A percentile compares a stretch with the other conserved stretches of the same genome.
phyloP scores from a whole-genome alignment of 2,113 vertebrate species.

The Progne subis region DNA sequence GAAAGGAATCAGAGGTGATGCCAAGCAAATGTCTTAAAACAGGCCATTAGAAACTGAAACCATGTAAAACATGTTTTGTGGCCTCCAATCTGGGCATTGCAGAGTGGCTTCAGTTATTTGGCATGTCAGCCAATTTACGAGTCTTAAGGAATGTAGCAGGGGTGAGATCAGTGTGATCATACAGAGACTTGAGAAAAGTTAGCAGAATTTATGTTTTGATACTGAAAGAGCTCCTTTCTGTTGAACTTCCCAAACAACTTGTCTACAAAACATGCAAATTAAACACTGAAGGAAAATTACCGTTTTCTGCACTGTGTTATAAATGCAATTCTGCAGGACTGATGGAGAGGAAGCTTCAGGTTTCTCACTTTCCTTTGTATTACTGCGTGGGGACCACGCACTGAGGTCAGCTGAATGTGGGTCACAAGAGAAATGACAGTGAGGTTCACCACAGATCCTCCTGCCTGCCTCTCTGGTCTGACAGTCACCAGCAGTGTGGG shows the following conservation, averaged over 20 bases:
- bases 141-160: not conserved
- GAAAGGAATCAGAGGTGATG: not conserved
- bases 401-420: not conserved
- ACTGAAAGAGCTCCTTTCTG: not conserved
- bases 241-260: not conserved
- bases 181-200: not conserved
- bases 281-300: not conserved
- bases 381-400: not conserved
- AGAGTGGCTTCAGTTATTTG: not conserved
- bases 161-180: not conserved
- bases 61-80: not conserved
- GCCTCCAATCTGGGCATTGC: not conserved
- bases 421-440: not conserved
- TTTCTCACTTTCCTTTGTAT: slow-evolving; percentile 34
- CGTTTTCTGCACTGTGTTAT: not conserved
- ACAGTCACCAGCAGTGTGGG: not conserved
- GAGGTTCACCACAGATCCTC: slow-evolving; percentile 13
- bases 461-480: not conserved
- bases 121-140: not conserved
- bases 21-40: not conserved
- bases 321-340: not conserved
- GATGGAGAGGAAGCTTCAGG: not conserved
- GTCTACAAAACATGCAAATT: not conserved
- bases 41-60: not conserved
- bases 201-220: not conserved